Conservation (phyloP, 2,113 vertebrate species). For the Campylomormyrus numenius region DNA sequence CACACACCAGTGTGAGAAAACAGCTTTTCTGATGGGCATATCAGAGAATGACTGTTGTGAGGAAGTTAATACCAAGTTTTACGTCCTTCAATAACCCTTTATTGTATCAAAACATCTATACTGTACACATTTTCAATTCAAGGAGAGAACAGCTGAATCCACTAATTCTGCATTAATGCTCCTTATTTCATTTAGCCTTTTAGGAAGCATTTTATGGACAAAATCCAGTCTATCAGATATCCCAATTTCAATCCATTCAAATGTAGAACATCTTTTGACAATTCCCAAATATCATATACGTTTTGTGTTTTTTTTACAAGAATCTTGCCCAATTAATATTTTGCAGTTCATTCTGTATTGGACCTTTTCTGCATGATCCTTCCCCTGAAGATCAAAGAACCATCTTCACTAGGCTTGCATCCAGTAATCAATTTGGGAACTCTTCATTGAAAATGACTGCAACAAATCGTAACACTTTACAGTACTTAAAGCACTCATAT, state of each 20-base stretch:
- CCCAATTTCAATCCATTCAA: neutral
- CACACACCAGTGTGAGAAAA: neutral
- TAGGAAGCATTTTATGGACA: neutral
- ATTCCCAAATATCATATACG: neutral
- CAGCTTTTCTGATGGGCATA: neutral
- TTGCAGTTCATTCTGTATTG: neutral
- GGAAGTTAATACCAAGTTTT: conserved; percentile 2
- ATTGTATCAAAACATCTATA: neutral
- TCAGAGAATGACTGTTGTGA: neutral
- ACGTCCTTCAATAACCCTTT: neutral
- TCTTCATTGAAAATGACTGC: neutral
- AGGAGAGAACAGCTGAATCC: neutral
- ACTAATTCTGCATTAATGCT: neutral
- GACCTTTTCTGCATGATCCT: neutral
- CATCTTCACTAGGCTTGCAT: neutral
- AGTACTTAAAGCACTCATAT: no score
- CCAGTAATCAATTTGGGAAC: neutral
- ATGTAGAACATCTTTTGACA: neutral
- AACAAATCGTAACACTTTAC: no score
- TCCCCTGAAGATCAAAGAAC: neutral
- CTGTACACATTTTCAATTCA: neutral
- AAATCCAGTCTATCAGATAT: neutral
- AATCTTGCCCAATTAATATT: neutral
- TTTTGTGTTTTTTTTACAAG: neutral
- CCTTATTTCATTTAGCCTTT: neutral